A percentile compares a stretch with the other conserved stretches of the same genome.
Evolutionary conservation across 2,113 vertebrate genomes (phyloP).

Genomic region (Gobius niger): DNA sequence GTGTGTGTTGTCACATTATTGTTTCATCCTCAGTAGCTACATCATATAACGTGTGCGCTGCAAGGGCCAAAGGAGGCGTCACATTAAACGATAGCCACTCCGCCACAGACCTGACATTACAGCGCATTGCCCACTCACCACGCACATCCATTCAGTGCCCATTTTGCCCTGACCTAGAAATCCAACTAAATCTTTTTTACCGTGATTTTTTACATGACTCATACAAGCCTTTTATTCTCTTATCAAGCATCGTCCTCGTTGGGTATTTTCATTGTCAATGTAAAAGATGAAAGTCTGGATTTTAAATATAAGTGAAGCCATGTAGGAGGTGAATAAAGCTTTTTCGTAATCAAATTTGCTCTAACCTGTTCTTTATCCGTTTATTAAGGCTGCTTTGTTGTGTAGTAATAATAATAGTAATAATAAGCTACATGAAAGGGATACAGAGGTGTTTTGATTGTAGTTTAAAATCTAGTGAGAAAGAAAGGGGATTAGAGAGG

Average conservation of each 20-base stretch:
- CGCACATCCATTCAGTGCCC: neutral
- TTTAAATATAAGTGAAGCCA: neutral
- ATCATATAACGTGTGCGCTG: no score
- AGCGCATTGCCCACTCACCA: neutral
- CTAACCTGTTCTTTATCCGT: neutral
- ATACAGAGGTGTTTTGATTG: neutral
- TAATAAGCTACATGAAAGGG: neutral
- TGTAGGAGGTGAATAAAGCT: neutral
- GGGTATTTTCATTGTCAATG: neutral
- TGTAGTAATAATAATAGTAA: no score
- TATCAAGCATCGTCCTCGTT: neutral
- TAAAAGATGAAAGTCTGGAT: neutral
- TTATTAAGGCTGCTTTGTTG: neutral
- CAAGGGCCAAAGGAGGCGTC: neutral
- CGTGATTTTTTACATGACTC: neutral
- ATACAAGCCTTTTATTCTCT: neutral
- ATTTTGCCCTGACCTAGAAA: neutral
- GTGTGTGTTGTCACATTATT: no score
- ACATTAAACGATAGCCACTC: neutral
- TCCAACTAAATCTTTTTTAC: neutral
- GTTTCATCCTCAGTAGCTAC: no score
- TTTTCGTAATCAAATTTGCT: neutral
- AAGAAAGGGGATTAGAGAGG: neutral
- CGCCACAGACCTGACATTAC: neutral
- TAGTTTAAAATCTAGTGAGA: no score